Evolutionary conservation across 1,140 invertebrate genomes (phyloP).

Genomic region (Microplitis mediator): DNA sequence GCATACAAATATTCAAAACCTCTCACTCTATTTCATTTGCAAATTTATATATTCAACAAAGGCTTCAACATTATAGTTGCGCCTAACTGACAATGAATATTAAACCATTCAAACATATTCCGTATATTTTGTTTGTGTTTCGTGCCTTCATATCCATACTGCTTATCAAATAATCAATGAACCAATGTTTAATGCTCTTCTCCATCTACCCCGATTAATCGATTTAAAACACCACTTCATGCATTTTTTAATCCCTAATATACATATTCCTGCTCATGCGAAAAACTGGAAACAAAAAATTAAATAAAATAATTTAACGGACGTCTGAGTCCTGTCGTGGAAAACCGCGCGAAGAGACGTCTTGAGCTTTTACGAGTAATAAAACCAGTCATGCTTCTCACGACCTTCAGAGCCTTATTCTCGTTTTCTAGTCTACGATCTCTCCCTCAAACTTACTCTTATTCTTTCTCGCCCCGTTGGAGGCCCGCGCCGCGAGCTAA

Average conservation of each 20-base stretch:
- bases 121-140: not conserved
- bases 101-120: not conserved
- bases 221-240: too few species aligned
- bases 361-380: slow-evolving; percentile 61
- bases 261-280: not conserved
- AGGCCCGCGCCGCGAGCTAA: slow-evolving; percentile 44
- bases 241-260: too few species aligned
- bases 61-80: not conserved
- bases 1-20: not conserved
- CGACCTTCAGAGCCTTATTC: slow-evolving; percentile 34
- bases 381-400: slow-evolving; percentile 60
- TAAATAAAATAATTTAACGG: slow-evolving; percentile 1
- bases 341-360: slow-evolving; percentile 39
- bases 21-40: not conserved
- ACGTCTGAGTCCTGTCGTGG: slow-evolving; percentile 43
- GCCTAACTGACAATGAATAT: not conserved
- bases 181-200: too few species aligned
- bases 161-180: too few species aligned
- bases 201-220: too few species aligned
- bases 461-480: slow-evolving; percentile 2
- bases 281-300: not conserved
- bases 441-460: slow-evolving; percentile 25
- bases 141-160: too few species aligned
- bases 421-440: slow-evolving; percentile 26
- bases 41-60: not conserved